These are phyloP conservation scores for Lepidocyrtinus sp. DNA, from an alignment of 2,888 invertebrate species.

Conservation along the genomic window DNA sequence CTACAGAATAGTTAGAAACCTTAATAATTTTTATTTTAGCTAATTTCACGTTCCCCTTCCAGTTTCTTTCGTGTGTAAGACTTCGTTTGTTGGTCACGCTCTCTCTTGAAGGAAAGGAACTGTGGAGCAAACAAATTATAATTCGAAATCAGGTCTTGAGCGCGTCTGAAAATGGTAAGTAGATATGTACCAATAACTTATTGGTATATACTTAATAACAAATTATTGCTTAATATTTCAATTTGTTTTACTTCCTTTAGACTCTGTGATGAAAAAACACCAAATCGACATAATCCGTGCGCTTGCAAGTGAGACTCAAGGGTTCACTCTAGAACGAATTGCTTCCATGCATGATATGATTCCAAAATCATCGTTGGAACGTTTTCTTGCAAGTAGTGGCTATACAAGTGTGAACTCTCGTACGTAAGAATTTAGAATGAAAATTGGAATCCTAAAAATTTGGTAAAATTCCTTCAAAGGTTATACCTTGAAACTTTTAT, in stretches of 20 bases:
- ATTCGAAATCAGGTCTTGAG: neutral
- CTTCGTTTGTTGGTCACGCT: conserved; percentile 28
- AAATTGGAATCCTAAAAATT: too few relatives aligned
- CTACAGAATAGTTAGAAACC: too few relatives aligned
- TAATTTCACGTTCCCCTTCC: conserved; percentile 20
- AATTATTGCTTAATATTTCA: conserved; percentile 9
- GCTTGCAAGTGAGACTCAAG: conserved; percentile 19
- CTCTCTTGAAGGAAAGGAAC: conserved; percentile 24
- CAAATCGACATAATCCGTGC: conserved; percentile 36
- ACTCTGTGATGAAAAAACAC: conserved; percentile 28
- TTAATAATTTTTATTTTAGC: too few relatives aligned
- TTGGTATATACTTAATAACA: neutral
- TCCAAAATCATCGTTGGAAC: conserved; percentile 24
- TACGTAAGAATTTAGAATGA: too few relatives aligned
- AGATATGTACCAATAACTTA: neutral
- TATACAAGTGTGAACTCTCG: conserved; percentile 31
- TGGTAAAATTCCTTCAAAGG: too few relatives aligned
- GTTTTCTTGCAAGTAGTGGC: conserved; percentile 25
- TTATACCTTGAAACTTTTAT: neutral
- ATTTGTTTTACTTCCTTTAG: conserved; percentile 27
- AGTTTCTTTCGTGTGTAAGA: neutral
- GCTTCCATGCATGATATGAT: conserved; percentile 9
- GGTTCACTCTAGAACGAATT: conserved; percentile 40
- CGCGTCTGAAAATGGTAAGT: conserved; percentile 24
- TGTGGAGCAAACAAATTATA: conserved; percentile 31